phyloP scores from a whole-genome alignment of 1,140 invertebrate genomes.

The Lasioglossum baleicum region DNA sequence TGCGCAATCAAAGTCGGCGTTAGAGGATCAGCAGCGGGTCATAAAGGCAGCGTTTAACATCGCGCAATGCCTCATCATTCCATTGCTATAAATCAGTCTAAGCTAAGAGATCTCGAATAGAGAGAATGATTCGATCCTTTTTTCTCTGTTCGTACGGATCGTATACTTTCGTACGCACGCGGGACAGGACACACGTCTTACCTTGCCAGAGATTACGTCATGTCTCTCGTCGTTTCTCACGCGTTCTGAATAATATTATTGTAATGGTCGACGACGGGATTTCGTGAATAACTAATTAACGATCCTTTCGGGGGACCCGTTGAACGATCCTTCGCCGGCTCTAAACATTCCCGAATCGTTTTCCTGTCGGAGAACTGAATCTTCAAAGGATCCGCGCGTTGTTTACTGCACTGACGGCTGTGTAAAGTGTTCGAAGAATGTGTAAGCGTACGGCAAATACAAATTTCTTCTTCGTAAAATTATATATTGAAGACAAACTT shows the following conservation, averaged over 20 bases:
- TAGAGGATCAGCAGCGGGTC: constrained; percentile 59
- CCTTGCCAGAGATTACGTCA: constrained; percentile 11
- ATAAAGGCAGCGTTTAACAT: constrained; percentile 71
- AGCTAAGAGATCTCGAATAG: constrained; percentile 33
- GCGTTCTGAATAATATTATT: background rate
- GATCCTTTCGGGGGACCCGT: background rate
- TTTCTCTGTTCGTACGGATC: background rate
- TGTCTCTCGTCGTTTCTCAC: constrained; percentile 3
- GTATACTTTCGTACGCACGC: background rate
- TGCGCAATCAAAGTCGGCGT: constrained; percentile 67
- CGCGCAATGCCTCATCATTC: constrained; percentile 71
- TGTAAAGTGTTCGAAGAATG: too few relatives aligned
- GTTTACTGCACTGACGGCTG: too few relatives aligned
- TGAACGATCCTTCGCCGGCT: background rate
- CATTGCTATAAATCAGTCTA: constrained; percentile 71
- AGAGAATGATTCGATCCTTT: constrained; percentile 19
- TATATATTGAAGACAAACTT: too few relatives aligned
- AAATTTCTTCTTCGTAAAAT: too few relatives aligned
- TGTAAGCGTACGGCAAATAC: too few relatives aligned
- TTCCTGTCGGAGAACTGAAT: too few relatives aligned
- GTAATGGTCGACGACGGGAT: background rate
- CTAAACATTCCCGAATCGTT: too few relatives aligned
- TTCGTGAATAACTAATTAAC: constrained; percentile 24
- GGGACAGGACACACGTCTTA: background rate
- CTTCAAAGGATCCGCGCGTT: too few relatives aligned